These are phyloP conservation scores for Carlito syrichta DNA, from an alignment of 2,113 vertebrate genomes.

Conservation along the genomic window DNA sequence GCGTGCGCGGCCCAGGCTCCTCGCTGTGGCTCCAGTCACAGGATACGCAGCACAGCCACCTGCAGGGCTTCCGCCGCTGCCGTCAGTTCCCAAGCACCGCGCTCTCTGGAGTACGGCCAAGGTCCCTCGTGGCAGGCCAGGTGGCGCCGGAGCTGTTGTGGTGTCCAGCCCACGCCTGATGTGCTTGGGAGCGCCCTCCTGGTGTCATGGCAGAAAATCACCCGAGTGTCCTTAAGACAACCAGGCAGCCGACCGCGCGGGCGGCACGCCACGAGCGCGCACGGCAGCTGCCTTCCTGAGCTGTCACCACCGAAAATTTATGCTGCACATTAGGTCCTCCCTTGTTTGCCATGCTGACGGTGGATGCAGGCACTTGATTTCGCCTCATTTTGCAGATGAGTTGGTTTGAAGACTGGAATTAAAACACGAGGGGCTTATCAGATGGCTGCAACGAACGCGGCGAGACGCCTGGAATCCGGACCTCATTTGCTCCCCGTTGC, in stretches of 20 bases:
- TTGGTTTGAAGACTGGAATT: conserved; percentile 55
- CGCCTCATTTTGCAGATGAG: conserved; percentile 61
- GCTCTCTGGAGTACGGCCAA: background rate
- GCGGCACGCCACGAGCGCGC: background rate
- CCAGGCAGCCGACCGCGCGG: background rate
- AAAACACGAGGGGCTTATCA: background rate
- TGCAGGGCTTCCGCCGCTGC: background rate
- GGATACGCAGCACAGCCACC: fast-evolving
- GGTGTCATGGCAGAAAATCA: background rate
- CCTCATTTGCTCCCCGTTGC: background rate
- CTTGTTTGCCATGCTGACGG: conserved; percentile 10
- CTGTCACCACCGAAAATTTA: conserved; percentile 39
- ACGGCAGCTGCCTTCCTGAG: conserved; percentile 34
- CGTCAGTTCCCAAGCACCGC: background rate
- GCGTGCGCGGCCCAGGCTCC: background rate
- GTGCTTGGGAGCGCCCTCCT: background rate
- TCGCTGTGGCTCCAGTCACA: background rate
- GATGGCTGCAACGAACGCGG: background rate
- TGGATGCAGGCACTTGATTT: background rate
- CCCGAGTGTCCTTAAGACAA: conserved; percentile 17
- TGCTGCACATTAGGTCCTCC: conserved; percentile 8
- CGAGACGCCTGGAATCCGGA: background rate
- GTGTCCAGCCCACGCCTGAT: background rate
- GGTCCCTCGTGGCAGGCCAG: background rate
- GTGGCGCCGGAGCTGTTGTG: background rate